A percentile compares a stretch with the other conserved stretches of the same genome.
These are phyloP conservation scores for Kryphioiulus occultus DNA, from an alignment of 2,888 invertebrate species.

Conservation along the genomic window DNA sequence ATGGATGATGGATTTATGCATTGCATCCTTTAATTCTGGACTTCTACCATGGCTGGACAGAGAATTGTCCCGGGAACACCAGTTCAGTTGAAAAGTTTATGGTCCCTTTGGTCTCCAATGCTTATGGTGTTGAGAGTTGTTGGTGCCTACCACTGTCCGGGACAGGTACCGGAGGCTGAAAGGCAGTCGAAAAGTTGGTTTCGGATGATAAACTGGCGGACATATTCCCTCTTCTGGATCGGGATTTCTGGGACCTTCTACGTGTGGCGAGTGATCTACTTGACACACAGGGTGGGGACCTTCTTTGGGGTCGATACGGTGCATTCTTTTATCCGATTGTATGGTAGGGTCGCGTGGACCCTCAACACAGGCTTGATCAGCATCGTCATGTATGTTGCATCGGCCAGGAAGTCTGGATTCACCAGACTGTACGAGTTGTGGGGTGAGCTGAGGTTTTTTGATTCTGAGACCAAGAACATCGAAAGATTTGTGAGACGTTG, in stretches of 20 bases:
- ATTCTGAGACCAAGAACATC: not conserved
- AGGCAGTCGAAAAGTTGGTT: not conserved
- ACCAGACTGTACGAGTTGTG: not conserved
- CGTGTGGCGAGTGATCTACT: not conserved
- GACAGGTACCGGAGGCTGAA: not conserved
- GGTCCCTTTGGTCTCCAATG: not conserved
- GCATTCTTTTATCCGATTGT: not conserved
- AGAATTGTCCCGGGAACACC: not conserved
- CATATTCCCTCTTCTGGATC: not conserved
- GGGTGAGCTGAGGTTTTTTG: not conserved
- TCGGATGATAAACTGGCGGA: not conserved
- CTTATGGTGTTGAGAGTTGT: not conserved
- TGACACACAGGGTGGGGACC: not conserved
- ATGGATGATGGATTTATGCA: not conserved
- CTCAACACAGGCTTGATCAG: not conserved
- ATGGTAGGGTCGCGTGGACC: not conserved
- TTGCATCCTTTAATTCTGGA: not conserved
- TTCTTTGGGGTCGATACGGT: not conserved
- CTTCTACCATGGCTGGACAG: not conserved
- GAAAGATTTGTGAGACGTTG: not conserved
- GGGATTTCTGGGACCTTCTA: not conserved
- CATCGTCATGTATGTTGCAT: not conserved
- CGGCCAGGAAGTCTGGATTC: not conserved
- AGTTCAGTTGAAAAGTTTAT: not conserved
- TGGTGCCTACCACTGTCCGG: not conserved